Evolutionary conservation across 2,797 vertebrate genomes (phyloP).

Genomic region (Spheniscus humboldti): DNA sequence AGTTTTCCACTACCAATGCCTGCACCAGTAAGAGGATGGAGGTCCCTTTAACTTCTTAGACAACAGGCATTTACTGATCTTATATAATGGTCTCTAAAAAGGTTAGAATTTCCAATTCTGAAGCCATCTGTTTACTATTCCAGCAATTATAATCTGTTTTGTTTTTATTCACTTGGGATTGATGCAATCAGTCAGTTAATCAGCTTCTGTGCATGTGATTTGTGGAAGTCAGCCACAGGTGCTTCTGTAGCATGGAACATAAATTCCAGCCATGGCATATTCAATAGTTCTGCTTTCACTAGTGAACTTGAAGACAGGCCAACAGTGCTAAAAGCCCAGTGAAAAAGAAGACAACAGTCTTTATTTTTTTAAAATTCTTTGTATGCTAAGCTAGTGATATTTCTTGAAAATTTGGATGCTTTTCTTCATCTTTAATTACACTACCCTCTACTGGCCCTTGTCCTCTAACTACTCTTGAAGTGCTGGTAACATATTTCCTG

Average conservation of each 20-base stretch:
- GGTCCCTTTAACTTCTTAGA: not conserved
- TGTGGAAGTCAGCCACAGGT: not conserved
- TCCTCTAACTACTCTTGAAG: not conserved
- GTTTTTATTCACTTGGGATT: not conserved
- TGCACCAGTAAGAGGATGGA: not conserved
- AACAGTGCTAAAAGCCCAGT: constrained; percentile 7
- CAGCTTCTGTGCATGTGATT: not conserved
- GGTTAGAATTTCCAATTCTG: not conserved
- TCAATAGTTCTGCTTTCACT: constrained; percentile 7
- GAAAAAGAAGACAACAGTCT: not conserved
- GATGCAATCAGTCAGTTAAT: not conserved
- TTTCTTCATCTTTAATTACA: not conserved
- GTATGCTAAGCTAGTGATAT: not conserved
- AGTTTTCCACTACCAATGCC: not conserved
- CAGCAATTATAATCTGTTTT: not conserved
- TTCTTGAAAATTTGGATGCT: not conserved
- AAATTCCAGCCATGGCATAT: constrained; percentile 6
- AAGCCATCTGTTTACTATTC: not conserved
- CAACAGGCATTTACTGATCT: not conserved
- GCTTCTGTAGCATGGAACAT: not conserved
- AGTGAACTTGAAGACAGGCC: not conserved
- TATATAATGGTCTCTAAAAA: not conserved
- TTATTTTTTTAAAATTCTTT: not conserved
- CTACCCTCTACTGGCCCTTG: not conserved
- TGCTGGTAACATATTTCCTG: not conserved